phyloP scores from a whole-genome alignment of 2,888 invertebrate species.

The Drosophila phalerata region DNA sequence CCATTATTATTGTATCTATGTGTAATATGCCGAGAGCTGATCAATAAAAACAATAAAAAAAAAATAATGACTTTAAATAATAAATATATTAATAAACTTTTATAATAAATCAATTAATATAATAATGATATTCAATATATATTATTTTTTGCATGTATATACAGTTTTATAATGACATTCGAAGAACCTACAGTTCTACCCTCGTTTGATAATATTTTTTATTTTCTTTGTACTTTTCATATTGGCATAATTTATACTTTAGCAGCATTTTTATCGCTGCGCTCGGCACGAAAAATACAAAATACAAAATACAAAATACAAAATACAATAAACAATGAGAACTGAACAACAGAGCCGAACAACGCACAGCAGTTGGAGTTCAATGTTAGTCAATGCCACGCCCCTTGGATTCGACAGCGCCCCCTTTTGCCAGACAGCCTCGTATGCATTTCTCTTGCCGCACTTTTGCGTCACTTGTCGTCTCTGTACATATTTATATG shows the following conservation, averaged over 20 bases:
- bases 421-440: slow-evolving; percentile 11
- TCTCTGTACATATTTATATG: slow-evolving; percentile 37
- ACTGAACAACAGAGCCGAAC: slow-evolving; percentile 55
- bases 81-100: not conserved
- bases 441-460: slow-evolving; percentile 9
- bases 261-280: slow-evolving; percentile 80
- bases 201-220: slow-evolving; percentile 25
- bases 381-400: slow-evolving; percentile 69
- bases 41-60: slow-evolving; percentile 5
- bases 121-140: not conserved
- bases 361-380: slow-evolving; percentile 54
- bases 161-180: not conserved
- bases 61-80: too few species aligned
- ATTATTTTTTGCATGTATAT: not conserved
- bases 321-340: slow-evolving; percentile 73
- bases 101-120: not conserved
- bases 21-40: slow-evolving; percentile 50
- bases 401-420: slow-evolving; percentile 17
- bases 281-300: slow-evolving; percentile 70
- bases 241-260: slow-evolving; percentile 79
- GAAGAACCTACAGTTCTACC: slow-evolving; percentile 20
- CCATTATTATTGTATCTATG: slow-evolving; percentile 49
- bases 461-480: slow-evolving; percentile 4
- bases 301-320: slow-evolving; percentile 66
- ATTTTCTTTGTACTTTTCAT: slow-evolving; percentile 58